Base-by-base conservation (phyloP, 2,888 invertebrate genomes). In the Heliconius hortense region DNA sequence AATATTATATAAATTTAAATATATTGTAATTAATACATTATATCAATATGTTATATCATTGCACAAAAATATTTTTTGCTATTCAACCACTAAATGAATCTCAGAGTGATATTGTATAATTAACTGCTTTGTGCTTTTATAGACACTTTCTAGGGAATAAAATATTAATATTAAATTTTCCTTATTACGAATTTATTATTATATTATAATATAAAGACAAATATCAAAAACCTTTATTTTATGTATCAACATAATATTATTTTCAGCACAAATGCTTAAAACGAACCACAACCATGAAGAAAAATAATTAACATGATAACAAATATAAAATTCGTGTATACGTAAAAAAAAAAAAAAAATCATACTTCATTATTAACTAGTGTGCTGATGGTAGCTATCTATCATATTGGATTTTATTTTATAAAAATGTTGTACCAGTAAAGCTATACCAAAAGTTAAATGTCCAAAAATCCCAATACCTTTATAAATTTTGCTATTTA, bases 31-130 rank as follows among this genome's bases (percentile, higher is more conserved):
- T 15, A 26, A n/a, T 35, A 39, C 21, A 64, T 31, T 64, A 64
- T 4, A 64, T 64, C 39, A 62, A 62, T 62, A 63, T 63, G 31
- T 63, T 63, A 48, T 67, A 28, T 28, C 11, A 8, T 53, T 68
- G 13, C 48, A 53, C 28, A 56, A 35, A 53, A 56, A 31, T 53
- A 31, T 53, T n/a, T 28, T 68, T 68, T 66, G 53, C 31, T n/a
- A 28, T 26, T 68, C 21, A 28, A n/a, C 68, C 68, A 68, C n/a
- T 68, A n/a, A 69, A 31, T 11, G 69, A 69, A 69, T 69, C 69
- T 69, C 69, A 56, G 31, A 31, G n/a, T 69, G 31, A 69, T 60
- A 60, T 53, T 56, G 56, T 15, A 43, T 56, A 31, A 56, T 10
- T 66, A 24, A 24, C n/a, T 39, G 39, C 64, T 64, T 64, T 66